phyloP scores from a whole-genome alignment of 2,888 invertebrate genomes.

The Mythimna loreyi region DNA sequence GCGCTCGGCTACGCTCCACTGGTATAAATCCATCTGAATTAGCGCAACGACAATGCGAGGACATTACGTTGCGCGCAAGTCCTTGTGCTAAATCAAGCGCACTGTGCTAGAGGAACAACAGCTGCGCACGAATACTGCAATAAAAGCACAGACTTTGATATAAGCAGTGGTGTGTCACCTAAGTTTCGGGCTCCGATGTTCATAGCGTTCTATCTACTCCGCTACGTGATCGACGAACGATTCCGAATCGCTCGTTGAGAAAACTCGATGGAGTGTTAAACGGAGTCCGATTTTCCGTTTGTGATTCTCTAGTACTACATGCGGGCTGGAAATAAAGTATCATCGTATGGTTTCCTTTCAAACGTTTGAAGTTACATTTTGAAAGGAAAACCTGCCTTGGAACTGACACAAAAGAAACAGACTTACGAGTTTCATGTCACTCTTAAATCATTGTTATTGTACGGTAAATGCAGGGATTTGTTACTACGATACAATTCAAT shows the following conservation, averaged over 20 bases:
- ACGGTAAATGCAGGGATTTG: neutral
- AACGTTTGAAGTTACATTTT: conserved; percentile 25
- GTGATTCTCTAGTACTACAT: conserved; percentile 36
- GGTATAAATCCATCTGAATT: conserved; percentile 82
- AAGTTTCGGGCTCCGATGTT: conserved; percentile 37
- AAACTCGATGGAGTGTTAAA: conserved; percentile 47
- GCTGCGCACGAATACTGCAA: conserved; percentile 58
- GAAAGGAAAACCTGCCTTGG: conserved; percentile 23
- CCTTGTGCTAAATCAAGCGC: conserved; percentile 79
- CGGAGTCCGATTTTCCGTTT: conserved; percentile 38
- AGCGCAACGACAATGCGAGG: conserved; percentile 77
- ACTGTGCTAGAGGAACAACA: conserved; percentile 68
- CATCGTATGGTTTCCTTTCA: conserved; percentile 7
- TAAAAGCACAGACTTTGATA: conserved; percentile 52
- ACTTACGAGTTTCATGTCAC: no score
- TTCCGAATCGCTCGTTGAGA: conserved; percentile 32
- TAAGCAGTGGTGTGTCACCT: conserved; percentile 44
- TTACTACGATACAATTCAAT: neutral
- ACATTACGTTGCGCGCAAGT: conserved; percentile 75
- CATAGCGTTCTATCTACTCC: conserved; percentile 23
- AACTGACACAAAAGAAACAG: conserved; percentile 24
- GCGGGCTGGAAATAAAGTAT: conserved; percentile 31
- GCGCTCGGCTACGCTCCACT: conserved; percentile 71
- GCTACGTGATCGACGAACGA: conserved; percentile 41
- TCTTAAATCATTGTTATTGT: conserved; percentile 15